Conservation (phyloP, 2,888 invertebrate species). For the Allacma fusca region DNA sequence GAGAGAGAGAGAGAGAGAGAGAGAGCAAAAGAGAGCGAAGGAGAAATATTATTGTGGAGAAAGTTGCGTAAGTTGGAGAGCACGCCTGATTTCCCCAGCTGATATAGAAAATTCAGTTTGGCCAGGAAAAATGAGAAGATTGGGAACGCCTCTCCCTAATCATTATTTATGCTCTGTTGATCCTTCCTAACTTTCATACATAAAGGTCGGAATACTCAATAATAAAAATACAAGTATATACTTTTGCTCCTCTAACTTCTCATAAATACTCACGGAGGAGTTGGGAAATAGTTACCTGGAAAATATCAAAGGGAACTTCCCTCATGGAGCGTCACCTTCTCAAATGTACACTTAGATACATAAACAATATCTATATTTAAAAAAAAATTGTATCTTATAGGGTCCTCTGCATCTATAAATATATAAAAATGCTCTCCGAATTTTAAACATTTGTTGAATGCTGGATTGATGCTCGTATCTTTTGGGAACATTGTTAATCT, state of each 20-base stretch:
- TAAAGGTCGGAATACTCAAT: neutral
- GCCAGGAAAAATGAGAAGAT: slow-evolving; percentile 16
- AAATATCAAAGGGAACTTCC: too few species aligned
- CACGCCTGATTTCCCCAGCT: slow-evolving; percentile 26
- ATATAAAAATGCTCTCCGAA: too few species aligned
- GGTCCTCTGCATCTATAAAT: too few species aligned
- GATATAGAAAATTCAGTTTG: slow-evolving; percentile 30
- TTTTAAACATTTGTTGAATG: neutral
- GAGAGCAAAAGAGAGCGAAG: neutral
- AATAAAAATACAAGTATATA: neutral
- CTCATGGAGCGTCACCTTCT: too few species aligned
- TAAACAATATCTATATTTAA: too few species aligned
- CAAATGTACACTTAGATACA: too few species aligned
- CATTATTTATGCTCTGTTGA: slow-evolving; percentile 24
- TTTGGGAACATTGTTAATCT: too few species aligned
- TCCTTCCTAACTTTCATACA: slow-evolving; percentile 12
- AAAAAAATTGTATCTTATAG: too few species aligned
- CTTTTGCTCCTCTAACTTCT: neutral
- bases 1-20: neutral
- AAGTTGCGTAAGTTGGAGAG: slow-evolving; percentile 8
- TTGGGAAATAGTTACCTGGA: neutral
- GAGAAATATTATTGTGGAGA: neutral
- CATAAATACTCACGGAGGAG: neutral
- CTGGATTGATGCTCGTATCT: too few species aligned
- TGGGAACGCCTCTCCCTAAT: slow-evolving; percentile 27